A percentile compares a stretch with the other conserved stretches of the same genome.
Evolutionary conservation across 2,113 vertebrate species (phyloP).

Genomic region (Octodon degus): DNA sequence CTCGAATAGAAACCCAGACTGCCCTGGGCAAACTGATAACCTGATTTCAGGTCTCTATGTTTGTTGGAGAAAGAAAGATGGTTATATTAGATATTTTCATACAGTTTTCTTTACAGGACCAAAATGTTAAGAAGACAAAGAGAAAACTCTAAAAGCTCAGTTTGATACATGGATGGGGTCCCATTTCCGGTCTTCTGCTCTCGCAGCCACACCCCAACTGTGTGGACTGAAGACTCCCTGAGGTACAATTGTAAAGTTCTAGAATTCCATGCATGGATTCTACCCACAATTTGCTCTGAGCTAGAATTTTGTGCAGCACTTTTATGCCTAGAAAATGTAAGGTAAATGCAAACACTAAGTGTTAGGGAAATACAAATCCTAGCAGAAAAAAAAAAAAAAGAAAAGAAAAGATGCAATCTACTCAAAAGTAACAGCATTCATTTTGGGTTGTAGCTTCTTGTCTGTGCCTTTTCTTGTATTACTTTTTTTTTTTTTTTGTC

Average conservation of each 20-base stretch:
- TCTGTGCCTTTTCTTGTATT: not conserved
- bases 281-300: not conserved
- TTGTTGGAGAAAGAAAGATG: not conserved
- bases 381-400: not conserved
- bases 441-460: not conserved
- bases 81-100: not conserved
- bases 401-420: not conserved
- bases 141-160: not conserved
- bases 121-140: not conserved
- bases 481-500: not conserved
- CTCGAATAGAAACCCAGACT: not conserved
- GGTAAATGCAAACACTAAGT: not conserved
- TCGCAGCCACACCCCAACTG: accelerated
- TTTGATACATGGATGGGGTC: not conserved
- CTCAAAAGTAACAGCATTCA: not conserved
- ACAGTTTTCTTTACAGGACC: not conserved
- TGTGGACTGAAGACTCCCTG: not conserved
- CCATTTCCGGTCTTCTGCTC: not conserved
- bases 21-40: not conserved
- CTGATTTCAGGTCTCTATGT: not conserved
- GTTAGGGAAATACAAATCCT: not conserved
- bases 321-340: not conserved
- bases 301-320: not conserved
- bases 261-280: not conserved
- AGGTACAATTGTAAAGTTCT: not conserved